Percentiles rank a stretch among this genome's conserved stretches.
phyloP scores from a whole-genome alignment of 2,113 vertebrate genomes.

The Sporophila hypoxantha region DNA sequence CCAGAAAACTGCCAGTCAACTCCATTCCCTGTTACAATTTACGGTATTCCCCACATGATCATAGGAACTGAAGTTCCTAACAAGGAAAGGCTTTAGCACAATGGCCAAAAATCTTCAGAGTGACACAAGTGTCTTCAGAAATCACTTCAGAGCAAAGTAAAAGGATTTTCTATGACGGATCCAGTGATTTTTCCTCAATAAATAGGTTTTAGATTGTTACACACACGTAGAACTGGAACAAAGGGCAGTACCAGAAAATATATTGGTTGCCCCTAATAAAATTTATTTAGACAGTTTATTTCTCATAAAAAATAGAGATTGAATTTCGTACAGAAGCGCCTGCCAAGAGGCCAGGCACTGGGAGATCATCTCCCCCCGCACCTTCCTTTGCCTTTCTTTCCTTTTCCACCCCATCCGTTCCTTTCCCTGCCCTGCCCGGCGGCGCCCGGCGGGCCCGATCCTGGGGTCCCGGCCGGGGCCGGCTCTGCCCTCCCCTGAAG shows the following conservation, averaged over 20 bases:
- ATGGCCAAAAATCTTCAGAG: constrained; percentile 72
- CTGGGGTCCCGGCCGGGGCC: not conserved
- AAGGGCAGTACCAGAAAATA: constrained; percentile 81
- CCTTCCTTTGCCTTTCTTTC: not conserved
- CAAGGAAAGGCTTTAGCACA: constrained; percentile 67
- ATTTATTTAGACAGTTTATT: constrained; percentile 89
- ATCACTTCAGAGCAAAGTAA: constrained; percentile 78
- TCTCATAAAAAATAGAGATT: constrained; percentile 87
- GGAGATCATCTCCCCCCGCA: constrained; percentile 54
- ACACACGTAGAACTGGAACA: constrained; percentile 81
- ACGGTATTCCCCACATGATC: constrained; percentile 76
- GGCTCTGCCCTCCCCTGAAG: not conserved
- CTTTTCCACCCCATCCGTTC: not conserved
- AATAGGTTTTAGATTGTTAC: constrained; percentile 87
- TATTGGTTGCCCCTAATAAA: constrained; percentile 85
- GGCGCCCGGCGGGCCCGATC: not conserved
- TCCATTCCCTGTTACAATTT: constrained; percentile 67
- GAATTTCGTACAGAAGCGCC: constrained; percentile 80
- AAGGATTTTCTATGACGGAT: constrained; percentile 84
- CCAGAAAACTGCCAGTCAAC: constrained; percentile 73
- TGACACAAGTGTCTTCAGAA: constrained; percentile 77
- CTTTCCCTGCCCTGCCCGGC: not conserved
- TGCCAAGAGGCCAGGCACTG: constrained; percentile 73
- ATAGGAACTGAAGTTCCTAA: constrained; percentile 74
- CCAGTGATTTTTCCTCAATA: constrained; percentile 84